Evolutionary conservation across 2,888 invertebrate species (phyloP).

Genomic region (Aelia acuminata): DNA sequence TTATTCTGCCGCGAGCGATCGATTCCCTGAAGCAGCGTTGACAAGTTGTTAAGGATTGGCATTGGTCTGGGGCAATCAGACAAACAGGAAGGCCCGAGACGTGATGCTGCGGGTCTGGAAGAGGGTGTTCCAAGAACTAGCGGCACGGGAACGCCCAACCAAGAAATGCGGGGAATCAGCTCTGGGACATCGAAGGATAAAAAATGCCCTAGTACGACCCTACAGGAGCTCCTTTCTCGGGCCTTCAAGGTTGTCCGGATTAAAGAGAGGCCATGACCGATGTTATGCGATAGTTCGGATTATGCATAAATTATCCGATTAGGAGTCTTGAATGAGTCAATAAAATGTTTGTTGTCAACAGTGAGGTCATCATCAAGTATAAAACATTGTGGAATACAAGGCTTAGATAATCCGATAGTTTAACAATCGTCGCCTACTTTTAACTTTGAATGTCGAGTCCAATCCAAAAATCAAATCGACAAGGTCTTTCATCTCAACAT

Average conservation of each 20-base stretch:
- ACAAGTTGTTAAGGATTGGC: neutral
- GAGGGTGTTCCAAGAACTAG: neutral
- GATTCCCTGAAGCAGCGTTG: neutral
- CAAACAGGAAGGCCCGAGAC: neutral
- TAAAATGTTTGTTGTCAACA: neutral
- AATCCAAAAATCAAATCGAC: too few relatives aligned
- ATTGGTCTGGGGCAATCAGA: neutral
- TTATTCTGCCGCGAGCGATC: neutral
- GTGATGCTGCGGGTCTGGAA: neutral
- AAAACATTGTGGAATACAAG: too few relatives aligned
- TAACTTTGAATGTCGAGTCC: too few relatives aligned
- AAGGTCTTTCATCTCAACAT: too few relatives aligned
- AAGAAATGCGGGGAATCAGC: constrained; percentile 33
- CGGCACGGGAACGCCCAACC: neutral
- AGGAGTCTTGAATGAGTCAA: neutral
- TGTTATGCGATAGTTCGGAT: neutral
- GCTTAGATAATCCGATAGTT: too few relatives aligned
- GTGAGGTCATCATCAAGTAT: neutral
- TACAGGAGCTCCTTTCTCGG: neutral
- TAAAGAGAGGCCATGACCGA: neutral
- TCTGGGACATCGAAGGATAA: neutral
- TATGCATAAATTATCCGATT: neutral
- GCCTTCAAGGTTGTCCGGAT: neutral
- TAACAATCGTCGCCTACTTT: too few relatives aligned
- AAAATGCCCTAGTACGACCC: neutral